phyloP scores from a whole-genome alignment of 2,113 vertebrate genomes.

The Thomomys bottae region DNA sequence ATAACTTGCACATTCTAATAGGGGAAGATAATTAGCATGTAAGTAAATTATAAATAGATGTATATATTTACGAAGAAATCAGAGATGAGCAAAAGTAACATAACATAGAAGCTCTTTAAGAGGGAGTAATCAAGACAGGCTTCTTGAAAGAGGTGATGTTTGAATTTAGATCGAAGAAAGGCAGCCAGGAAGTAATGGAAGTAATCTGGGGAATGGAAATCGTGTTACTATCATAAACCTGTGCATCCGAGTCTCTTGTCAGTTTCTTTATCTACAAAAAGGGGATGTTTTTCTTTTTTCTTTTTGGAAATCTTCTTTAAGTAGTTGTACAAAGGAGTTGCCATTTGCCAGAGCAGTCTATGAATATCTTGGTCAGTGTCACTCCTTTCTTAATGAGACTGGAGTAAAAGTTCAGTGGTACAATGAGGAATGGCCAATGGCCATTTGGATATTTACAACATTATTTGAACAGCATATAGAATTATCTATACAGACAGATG shows the following conservation, averaged over 20 bases:
- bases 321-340: too few species aligned
- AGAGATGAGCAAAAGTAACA: background rate
- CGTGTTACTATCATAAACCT: background rate
- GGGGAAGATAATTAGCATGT: background rate
- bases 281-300: background rate
- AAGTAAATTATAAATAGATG: too few species aligned
- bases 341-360: too few species aligned
- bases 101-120: background rate
- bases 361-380: too few species aligned
- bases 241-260: background rate
- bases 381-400: background rate
- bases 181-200: background rate
- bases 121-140: background rate
- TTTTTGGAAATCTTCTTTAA: too few species aligned
- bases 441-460: too few species aligned
- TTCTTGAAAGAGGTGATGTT: slow-evolving; percentile 16
- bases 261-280: background rate
- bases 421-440: too few species aligned
- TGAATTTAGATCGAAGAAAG: background rate
- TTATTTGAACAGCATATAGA: too few species aligned
- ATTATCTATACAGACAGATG: too few species aligned
- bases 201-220: background rate
- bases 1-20: background rate
- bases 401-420: background rate
- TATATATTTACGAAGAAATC: background rate